phyloP scores from a whole-genome alignment of 2,113 vertebrate genomes.

The Ageneiosus marmoratus region DNA sequence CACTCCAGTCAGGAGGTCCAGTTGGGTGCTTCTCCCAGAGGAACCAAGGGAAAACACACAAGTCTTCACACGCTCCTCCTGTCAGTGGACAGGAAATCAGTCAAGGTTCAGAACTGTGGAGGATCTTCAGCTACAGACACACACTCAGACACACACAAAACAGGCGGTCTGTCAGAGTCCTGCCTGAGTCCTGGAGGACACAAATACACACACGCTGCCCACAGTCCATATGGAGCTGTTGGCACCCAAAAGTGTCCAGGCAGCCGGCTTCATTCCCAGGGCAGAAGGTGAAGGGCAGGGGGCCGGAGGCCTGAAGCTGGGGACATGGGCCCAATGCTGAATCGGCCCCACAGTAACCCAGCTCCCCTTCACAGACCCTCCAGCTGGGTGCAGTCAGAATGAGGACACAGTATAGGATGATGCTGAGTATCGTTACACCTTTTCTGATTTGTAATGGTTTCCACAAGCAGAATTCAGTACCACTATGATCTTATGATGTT shows the following conservation, averaged over 20 bases:
- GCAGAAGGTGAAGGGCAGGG: conserved; percentile 77
- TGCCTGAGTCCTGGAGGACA: conserved; percentile 52
- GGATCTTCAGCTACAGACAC: conserved; percentile 34
- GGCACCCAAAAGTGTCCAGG: conserved; percentile 74
- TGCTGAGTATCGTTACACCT: background rate
- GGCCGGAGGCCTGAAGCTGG: conserved; percentile 51
- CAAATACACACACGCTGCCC: conserved; percentile 55
- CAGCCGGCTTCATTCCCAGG: conserved; percentile 75
- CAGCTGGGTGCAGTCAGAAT: conserved; percentile 41
- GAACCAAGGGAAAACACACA: conserved; percentile 37
- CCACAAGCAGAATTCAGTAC: background rate
- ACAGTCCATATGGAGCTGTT: conserved; percentile 78
- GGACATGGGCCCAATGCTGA: conserved; percentile 66
- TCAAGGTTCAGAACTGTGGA: conserved; percentile 50
- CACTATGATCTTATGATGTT: too few relatives aligned
- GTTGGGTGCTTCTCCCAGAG: conserved; percentile 47
- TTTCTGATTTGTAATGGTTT: conserved; percentile 5
- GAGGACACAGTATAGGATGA: conserved; percentile 30
- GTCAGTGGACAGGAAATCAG: conserved; percentile 45
- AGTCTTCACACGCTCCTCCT: conserved; percentile 48
- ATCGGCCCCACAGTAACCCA: conserved; percentile 37
- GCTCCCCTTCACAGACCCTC: conserved; percentile 41
- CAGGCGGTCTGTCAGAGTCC: conserved; percentile 36
- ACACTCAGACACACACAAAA: conserved; percentile 34
- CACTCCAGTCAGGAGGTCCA: conserved; percentile 48